phyloP scores from a whole-genome alignment of 37 sponge, comb jelly and placozoan genomes.

The Ianthella basta region DNA sequence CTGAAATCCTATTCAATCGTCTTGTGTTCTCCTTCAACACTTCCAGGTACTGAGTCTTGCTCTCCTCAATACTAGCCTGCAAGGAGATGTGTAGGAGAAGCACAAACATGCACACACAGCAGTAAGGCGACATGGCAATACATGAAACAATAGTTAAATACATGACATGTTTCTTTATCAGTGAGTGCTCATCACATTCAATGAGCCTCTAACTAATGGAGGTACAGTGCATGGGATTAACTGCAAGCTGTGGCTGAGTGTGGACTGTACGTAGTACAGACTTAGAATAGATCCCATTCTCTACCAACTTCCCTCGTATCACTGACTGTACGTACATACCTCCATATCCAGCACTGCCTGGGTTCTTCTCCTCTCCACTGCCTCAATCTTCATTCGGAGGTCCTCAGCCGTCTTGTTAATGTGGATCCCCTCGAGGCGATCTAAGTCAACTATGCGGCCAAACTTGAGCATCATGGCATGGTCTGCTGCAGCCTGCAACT shows the following conservation, averaged over 20 bases:
- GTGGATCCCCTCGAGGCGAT: conserved; percentile 76
- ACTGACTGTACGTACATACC: no score
- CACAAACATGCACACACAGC: background rate
- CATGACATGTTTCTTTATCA: no score
- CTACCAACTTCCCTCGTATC: no score
- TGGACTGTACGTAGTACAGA: no score
- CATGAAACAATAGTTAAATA: background rate
- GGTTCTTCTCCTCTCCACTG: conserved; percentile 49
- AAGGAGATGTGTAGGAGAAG: background rate
- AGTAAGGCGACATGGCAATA: background rate
- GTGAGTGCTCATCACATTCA: no score
- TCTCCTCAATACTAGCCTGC: conserved; percentile 64
- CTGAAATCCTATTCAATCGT: conserved; percentile 55
- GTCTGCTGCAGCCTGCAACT: conserved; percentile 69
- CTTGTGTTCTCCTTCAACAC: conserved; percentile 82
- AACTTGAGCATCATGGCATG: conserved; percentile 94
- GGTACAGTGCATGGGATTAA: no score
- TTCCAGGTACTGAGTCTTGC: conserved; percentile 53
- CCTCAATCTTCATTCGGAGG: conserved; percentile 61
- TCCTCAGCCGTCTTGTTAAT: conserved; percentile 81
- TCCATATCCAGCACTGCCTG: conserved; percentile 31
- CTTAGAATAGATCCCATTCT: no score
- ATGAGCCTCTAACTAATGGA: no score
- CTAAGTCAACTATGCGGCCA: conserved; percentile 92
- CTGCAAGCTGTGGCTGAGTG: no score